Evolutionary conservation across 2,113 vertebrate genomes (phyloP).

Genomic region (Gopherus evgoodei): DNA sequence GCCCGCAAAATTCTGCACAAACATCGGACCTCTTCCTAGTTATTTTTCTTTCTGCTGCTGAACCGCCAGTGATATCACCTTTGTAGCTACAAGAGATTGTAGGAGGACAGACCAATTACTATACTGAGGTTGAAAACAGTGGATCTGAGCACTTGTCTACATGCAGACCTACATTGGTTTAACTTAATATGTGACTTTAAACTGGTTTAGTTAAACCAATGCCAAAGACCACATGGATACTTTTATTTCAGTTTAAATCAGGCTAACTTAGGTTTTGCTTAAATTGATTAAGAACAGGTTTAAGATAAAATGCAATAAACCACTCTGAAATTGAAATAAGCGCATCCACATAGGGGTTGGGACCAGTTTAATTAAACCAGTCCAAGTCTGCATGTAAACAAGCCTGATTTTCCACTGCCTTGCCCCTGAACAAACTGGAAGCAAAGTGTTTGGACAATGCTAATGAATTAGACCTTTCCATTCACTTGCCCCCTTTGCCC

Average conservation of each 20-base stretch:
- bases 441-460: rapidly evolving
- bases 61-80: rapidly evolving
- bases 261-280: background rate
- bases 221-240: background rate
- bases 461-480: background rate
- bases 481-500: background rate
- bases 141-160: rapidly evolving
- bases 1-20: background rate
- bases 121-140: rapidly evolving
- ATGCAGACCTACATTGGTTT: rapidly evolving
- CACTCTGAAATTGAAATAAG: background rate
- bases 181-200: rapidly evolving
- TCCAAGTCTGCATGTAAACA: rapidly evolving
- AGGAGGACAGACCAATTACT: too few relatives aligned
- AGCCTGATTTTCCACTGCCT: background rate
- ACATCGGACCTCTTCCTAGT: rapidly evolving
- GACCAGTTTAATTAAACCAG: background rate
- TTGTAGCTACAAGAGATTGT: rapidly evolving
- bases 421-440: background rate
- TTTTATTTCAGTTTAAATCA: background rate
- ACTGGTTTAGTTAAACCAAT: background rate
- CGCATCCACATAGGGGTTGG: background rate
- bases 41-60: rapidly evolving
- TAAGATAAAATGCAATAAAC: background rate
- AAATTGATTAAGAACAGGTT: background rate